phyloP scores from a whole-genome alignment of 2,797 vertebrate species.

The Phrynocephalus guinanensis region DNA sequence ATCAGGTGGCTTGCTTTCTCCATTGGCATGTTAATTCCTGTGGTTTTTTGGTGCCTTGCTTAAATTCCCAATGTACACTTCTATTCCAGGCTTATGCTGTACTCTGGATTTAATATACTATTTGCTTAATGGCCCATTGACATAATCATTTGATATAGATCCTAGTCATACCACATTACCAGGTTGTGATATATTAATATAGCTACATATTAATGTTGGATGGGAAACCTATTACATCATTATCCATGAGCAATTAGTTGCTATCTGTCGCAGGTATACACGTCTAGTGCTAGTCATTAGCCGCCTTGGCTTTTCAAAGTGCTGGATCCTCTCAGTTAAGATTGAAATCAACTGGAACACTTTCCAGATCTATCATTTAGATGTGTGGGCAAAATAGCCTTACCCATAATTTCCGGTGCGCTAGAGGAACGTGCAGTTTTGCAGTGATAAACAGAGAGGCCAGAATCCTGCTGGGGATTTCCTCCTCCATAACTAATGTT shows the following conservation, averaged over 20 bases:
- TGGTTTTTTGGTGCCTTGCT: conserved; percentile 54
- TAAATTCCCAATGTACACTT: conserved; percentile 66
- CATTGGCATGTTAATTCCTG: conserved; percentile 58
- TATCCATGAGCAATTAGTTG: conserved; percentile 75
- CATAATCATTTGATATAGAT: conserved; percentile 73
- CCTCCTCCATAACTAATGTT: no score
- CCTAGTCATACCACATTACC: conserved; percentile 64
- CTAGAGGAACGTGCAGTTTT: neutral
- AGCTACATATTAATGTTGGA: conserved; percentile 63
- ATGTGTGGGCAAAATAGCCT: neutral
- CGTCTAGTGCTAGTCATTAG: conserved; percentile 59
- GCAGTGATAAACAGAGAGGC: neutral
- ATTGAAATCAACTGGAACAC: conserved; percentile 48
- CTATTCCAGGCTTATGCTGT: conserved; percentile 59
- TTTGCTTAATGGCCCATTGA: conserved; percentile 76
- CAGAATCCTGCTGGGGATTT: neutral
- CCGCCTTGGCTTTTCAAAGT: conserved; percentile 45
- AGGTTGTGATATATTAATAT: conserved; percentile 73
- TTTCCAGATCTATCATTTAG: conserved; percentile 39
- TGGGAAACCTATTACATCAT: conserved; percentile 69
- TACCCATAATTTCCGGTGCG: neutral
- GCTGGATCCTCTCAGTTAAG: conserved; percentile 38
- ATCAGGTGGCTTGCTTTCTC: conserved; percentile 44
- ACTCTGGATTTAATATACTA: conserved; percentile 72
- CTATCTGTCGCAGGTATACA: conserved; percentile 61